A percentile compares a stretch with the other conserved stretches of the same genome.
These are phyloP conservation scores for Callipepla squamata DNA, from an alignment of 2,113 vertebrate species.

Conservation along the genomic window DNA sequence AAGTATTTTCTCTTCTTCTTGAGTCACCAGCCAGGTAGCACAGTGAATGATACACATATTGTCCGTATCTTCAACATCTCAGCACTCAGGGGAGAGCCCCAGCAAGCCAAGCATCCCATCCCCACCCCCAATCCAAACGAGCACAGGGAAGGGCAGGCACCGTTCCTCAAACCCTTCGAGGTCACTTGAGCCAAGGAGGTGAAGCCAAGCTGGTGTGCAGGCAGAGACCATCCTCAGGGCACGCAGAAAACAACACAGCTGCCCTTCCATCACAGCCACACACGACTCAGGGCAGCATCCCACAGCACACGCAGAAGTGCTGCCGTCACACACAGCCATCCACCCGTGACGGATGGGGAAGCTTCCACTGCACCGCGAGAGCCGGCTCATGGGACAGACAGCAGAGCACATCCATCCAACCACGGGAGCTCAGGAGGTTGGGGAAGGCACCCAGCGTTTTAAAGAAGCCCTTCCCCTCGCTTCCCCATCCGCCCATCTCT, in stretches of 20 bases:
- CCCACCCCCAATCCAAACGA: neutral
- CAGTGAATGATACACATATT: neutral
- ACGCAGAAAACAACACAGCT: neutral
- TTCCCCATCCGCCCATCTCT: neutral
- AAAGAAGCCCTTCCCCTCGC: neutral
- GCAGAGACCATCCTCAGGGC: neutral
- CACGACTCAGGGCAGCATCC: neutral
- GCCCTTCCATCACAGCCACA: neutral
- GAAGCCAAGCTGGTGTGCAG: neutral
- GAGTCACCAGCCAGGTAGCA: neutral
- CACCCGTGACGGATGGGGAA: neutral
- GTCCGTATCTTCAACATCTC: fast-evolving
- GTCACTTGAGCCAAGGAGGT: neutral
- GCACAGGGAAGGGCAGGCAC: fast-evolving
- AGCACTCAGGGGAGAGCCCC: neutral
- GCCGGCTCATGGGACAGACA: neutral
- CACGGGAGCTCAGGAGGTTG: neutral
- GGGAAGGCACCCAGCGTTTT: neutral
- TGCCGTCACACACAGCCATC: neutral
- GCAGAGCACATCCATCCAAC: neutral
- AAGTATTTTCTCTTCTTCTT: neutral
- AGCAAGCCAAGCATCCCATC: neutral
- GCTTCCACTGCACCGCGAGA: neutral
- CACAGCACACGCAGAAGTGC: neutral
- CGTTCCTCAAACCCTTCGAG: neutral